Conservation (phyloP, 2,113 vertebrate species). For the Tapirus terrestris region DNA sequence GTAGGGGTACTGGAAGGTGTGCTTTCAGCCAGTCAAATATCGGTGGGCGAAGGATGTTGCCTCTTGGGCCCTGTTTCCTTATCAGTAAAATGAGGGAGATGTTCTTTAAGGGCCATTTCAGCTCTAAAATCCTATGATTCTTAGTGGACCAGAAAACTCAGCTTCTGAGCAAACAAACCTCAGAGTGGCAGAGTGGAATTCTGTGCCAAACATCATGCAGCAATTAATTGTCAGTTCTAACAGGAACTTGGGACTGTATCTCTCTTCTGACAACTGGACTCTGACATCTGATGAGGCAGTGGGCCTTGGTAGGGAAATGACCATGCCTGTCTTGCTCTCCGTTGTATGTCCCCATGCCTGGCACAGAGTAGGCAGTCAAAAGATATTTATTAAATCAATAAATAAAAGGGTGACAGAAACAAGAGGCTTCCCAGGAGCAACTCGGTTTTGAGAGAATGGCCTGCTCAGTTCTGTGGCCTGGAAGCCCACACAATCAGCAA, state of each 20-base stretch:
- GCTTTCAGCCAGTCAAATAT: neutral
- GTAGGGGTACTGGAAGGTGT: neutral
- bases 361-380: neutral
- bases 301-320: neutral
- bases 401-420: neutral
- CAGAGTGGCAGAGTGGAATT: neutral
- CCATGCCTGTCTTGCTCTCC: neutral
- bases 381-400: neutral
- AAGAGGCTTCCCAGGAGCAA: neutral
- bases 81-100: neutral
- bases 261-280: neutral
- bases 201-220: neutral
- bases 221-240: neutral
- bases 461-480: neutral
- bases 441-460: neutral
- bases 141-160: neutral
- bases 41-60: neutral
- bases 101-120: neutral
- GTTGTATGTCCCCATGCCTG: neutral
- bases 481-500: neutral
- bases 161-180: neutral
- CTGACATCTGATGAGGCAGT: neutral
- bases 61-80: neutral
- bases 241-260: neutral
- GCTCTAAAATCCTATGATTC: neutral